phyloP scores from a whole-genome alignment of 2,113 vertebrate species.

The Fukomys damarensis region DNA sequence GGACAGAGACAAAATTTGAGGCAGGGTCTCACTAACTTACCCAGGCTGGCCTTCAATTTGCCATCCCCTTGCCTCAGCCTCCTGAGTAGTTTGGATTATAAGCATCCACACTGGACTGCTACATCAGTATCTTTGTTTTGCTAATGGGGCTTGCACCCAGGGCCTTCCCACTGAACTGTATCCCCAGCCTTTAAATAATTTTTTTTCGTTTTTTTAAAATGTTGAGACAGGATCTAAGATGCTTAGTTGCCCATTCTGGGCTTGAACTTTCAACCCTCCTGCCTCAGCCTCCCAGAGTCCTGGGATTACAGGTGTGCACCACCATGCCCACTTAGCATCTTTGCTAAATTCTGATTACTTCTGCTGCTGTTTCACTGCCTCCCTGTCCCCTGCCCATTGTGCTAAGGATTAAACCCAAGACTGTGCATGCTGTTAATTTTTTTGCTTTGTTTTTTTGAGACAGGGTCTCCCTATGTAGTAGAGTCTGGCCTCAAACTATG shows the following conservation, averaged over 20 bases:
- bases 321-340: neutral
- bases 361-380: neutral
- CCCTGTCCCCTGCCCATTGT: neutral
- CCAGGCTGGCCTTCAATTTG: neutral
- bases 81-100: neutral
- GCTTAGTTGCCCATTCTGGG: neutral
- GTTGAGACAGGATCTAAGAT: neutral
- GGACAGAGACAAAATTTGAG: neutral
- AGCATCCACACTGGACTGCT: neutral
- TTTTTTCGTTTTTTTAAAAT: neutral
- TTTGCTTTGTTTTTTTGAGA: no score
- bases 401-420: neutral
- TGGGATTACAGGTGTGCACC: neutral
- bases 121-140: neutral
- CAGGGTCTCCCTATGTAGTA: no score
- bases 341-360: neutral
- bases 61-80: neutral
- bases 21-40: neutral
- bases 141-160: neutral
- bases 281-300: neutral
- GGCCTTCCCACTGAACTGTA: neutral
- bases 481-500: no score
- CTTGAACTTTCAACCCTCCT: neutral
- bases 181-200: neutral
- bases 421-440: no score